A percentile compares a stretch with the other conserved stretches of the same genome.
Conservation (phyloP, 2,113 vertebrate genomes). For the Hippopotamus amphibius region DNA sequence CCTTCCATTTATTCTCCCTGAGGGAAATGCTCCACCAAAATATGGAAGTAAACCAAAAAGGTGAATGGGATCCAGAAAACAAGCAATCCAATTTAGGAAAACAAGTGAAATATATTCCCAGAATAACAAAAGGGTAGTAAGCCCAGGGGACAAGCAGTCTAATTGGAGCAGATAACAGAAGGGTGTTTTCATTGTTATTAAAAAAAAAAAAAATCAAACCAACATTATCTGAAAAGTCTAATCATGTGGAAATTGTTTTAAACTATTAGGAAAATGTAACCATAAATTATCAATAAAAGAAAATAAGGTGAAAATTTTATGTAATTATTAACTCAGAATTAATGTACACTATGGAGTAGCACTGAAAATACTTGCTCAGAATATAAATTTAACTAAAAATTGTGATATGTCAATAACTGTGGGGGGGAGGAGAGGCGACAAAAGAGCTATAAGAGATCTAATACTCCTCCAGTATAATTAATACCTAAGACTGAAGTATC, state of each 20-base stretch:
- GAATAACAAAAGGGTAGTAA: conserved; percentile 18
- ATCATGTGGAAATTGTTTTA: neutral
- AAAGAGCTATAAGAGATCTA: neutral
- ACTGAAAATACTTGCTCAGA: conserved; percentile 41
- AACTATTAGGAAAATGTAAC: neutral
- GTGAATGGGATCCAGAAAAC: conserved; percentile 18
- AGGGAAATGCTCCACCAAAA: neutral
- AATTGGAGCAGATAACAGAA: neutral
- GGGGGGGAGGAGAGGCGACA: neutral
- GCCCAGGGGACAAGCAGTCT: neutral
- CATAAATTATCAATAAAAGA: conserved; percentile 10
- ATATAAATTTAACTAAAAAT: conserved; percentile 41
- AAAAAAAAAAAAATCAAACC: neutral
- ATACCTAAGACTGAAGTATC: neutral
- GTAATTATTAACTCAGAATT: conserved; percentile 47
- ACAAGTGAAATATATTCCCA: conserved; percentile 37
- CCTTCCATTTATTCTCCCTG: neutral
- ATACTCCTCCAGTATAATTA: neutral
- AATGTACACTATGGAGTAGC: neutral
- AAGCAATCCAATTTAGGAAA: neutral
- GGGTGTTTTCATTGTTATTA: neutral
- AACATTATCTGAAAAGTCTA: conserved; percentile 35
- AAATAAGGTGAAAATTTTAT: conserved; percentile 8
- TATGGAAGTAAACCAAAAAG: neutral
- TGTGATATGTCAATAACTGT: neutral